Percentiles rank a stretch among this genome's conserved stretches.
These are phyloP conservation scores for Pollicipes pollicipes DNA, from an alignment of 1,140 invertebrate genomes.

Conservation along the genomic window DNA sequence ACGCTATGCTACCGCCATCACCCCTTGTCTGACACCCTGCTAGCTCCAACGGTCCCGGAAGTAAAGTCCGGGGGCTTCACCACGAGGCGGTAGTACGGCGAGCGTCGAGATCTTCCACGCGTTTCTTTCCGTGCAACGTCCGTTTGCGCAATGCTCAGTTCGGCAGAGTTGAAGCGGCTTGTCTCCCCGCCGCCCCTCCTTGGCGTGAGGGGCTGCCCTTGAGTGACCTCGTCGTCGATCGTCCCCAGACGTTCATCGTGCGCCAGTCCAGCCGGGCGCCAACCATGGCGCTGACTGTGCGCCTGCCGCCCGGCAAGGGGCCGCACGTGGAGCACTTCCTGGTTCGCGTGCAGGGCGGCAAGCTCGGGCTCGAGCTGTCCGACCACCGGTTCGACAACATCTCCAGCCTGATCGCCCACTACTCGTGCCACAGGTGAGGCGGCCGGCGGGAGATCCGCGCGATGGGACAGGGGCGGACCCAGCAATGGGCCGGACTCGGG, in stretches of 20 bases:
- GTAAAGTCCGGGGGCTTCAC: no score
- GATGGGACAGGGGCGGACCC: constrained; percentile 15
- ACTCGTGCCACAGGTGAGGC: constrained; percentile 72
- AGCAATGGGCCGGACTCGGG: neutral
- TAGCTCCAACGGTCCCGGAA: no score
- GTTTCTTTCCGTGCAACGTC: no score
- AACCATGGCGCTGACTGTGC: constrained; percentile 84
- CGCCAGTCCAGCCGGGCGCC: constrained; percentile 72
- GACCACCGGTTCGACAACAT: constrained; percentile 81
- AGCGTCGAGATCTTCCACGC: no score
- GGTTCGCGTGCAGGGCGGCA: constrained; percentile 41
- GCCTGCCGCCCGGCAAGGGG: constrained; percentile 61
- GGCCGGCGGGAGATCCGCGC: neutral
- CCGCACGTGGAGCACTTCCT: constrained; percentile 83
- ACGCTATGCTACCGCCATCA: no score
- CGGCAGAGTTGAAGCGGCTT: no score
- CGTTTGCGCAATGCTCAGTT: no score
- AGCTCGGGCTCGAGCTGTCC: constrained; percentile 76
- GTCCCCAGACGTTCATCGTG: constrained; percentile 75
- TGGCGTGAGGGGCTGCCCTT: no score
- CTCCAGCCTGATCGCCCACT: constrained; percentile 76
- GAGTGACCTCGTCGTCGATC: no score
- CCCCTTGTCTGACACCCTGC: no score
- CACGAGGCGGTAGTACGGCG: no score
- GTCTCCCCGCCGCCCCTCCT: no score